Conservation (phyloP, 1,140 invertebrate species). For the Delia radicum region DNA sequence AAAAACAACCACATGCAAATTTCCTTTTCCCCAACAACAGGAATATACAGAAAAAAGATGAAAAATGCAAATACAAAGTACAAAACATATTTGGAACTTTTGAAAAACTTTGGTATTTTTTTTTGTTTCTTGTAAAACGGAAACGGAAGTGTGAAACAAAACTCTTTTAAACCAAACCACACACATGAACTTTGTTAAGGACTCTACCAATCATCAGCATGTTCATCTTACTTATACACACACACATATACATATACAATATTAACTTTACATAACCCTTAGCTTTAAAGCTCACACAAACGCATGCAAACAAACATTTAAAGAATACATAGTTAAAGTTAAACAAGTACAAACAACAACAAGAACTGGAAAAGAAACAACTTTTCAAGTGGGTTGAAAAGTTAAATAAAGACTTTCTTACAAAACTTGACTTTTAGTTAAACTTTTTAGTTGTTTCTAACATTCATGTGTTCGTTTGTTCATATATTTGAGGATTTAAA, state of each 20-base stretch:
- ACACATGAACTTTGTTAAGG: conserved; percentile 12
- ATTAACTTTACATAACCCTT: not conserved
- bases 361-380: conserved; percentile 5
- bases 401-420: conserved; percentile 22
- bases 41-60: not conserved
- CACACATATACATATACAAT: not conserved
- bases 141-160: conserved; percentile 24
- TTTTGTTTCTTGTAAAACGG: conserved; percentile 4
- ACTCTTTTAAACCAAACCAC: conserved; percentile 6
- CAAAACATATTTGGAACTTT: not conserved
- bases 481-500: not conserved
- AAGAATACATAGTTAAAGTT: not conserved
- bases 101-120: not conserved
- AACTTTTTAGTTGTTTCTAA: not conserved
- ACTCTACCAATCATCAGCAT: not conserved
- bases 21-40: not conserved
- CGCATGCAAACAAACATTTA: not conserved
- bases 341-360: not conserved
- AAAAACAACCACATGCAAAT: conserved; percentile 1
- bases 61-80: not conserved
- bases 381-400: conserved; percentile 14
- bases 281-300: not conserved
- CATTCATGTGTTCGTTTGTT: not conserved
- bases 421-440: not conserved
- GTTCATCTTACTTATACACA: not conserved